Evolutionary conservation across 2,888 invertebrate species (phyloP).

Genomic region (Salpingus planirostris): DNA sequence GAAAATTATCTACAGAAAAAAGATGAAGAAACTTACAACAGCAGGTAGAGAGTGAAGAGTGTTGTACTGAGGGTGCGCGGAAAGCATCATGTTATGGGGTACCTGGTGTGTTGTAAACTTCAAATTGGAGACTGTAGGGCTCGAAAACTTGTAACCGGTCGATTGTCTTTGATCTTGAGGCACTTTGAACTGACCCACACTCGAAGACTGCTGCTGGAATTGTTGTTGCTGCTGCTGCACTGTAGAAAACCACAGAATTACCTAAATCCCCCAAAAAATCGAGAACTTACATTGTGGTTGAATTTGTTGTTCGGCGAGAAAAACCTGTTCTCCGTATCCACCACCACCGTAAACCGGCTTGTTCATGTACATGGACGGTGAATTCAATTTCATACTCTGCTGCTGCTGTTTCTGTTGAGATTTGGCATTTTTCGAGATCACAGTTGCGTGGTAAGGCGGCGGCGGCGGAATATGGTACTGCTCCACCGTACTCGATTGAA

Average conservation of each 20-base stretch:
- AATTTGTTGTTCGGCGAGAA: conserved; percentile 3
- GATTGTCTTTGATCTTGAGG: conserved; percentile 17
- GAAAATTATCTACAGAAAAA: too few species aligned
- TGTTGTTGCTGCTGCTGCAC: conserved; percentile 1
- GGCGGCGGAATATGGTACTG: conserved; percentile 25
- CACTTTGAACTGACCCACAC: conserved; percentile 21
- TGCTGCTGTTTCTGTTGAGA: conserved; percentile 15
- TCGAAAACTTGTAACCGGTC: conserved; percentile 32
- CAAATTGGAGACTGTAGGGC: conserved; percentile 27
- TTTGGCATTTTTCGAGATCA: conserved; percentile 29
- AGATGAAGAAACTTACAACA: conserved; percentile 27
- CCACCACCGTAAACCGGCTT: too few species aligned
- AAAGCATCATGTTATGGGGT: conserved; percentile 22
- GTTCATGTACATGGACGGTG: too few species aligned
- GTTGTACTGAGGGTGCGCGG: conserved; percentile 24
- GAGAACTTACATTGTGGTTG: too few species aligned
- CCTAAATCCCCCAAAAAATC: too few species aligned
- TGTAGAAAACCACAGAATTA: too few species aligned
- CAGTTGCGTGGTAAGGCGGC: conserved; percentile 30
- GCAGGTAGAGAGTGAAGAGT: conserved; percentile 16
- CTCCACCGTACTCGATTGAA: conserved; percentile 18
- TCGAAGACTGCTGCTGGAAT: conserved; percentile 7
- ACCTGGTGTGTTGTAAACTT: conserved; percentile 37
- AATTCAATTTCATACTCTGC: too few species aligned
- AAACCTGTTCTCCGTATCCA: too few species aligned